Conservation (phyloP, 2,797 vertebrate genomes). For the Cynopterus sphinx region DNA sequence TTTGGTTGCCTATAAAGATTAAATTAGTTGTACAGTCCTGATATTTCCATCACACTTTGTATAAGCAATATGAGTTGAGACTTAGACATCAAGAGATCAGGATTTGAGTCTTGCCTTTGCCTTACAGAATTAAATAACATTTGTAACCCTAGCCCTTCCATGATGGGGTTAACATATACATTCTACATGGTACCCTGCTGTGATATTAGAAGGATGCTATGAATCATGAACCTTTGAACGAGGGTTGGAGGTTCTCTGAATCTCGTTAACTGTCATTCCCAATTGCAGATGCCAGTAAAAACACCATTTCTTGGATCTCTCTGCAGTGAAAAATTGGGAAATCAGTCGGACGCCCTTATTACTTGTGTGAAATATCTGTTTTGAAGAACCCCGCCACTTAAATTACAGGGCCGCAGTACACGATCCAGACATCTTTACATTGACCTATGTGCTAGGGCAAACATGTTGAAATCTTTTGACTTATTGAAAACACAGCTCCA, state of each 20-base stretch:
- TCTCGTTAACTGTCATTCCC: neutral
- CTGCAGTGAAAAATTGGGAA: conserved; percentile 1
- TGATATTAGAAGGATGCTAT: neutral
- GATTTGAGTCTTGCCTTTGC: neutral
- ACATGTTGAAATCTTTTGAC: conserved; percentile 11
- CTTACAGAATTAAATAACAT: neutral
- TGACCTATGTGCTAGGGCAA: neutral
- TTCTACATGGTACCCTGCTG: neutral
- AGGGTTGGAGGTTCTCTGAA: neutral
- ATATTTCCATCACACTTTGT: neutral
- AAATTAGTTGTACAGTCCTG: neutral
- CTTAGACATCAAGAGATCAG: neutral
- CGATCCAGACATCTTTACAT: conserved; percentile 25
- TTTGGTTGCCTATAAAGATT: conserved; percentile 1
- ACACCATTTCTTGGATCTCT: neutral
- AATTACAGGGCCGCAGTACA: conserved; percentile 12
- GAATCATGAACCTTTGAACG: neutral
- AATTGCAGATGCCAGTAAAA: neutral
- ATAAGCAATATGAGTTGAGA: neutral
- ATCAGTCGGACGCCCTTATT: conserved; percentile 16
- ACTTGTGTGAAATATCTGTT: conserved; percentile 46
- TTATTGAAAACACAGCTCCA: conserved; percentile 24
- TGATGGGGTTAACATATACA: neutral
- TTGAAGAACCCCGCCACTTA: conserved; percentile 13
- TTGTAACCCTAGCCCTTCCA: neutral